Evolutionary conservation across 2,797 vertebrate genomes (phyloP).

Genomic region (Onychomys leucogaster): DNA sequence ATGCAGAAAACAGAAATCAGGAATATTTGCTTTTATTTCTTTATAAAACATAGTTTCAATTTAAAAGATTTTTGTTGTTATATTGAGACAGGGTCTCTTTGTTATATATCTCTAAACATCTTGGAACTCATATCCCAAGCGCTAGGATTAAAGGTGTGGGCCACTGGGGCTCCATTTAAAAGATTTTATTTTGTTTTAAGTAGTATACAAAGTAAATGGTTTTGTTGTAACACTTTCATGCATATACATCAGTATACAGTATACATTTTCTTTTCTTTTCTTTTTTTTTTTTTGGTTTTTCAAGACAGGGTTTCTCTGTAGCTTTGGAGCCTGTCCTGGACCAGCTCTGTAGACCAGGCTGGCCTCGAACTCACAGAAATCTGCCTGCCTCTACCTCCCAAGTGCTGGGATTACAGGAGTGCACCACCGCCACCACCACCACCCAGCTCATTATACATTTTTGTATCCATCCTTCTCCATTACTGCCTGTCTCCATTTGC

Average conservation of each 20-base stretch:
- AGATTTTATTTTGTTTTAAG: neutral
- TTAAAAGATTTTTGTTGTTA: neutral
- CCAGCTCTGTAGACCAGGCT: no score
- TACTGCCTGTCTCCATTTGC: neutral
- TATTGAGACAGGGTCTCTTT: neutral
- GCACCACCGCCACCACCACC: no score
- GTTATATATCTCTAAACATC: neutral
- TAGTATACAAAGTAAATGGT: neutral
- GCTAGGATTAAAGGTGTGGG: neutral
- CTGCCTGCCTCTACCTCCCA: no score
- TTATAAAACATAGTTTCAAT: neutral
- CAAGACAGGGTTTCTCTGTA: no score
- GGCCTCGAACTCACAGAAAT: no score
- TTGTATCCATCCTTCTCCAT: neutral
- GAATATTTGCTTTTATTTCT: neutral
- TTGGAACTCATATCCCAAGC: neutral
- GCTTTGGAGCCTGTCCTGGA: no score
- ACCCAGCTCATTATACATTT: neutral
- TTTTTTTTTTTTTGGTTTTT: no score
- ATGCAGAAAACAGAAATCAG: neutral
- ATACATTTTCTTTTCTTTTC: no score
- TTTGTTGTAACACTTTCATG: neutral
- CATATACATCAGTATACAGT: no score
- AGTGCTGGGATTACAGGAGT: no score
- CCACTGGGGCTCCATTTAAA: neutral